These are phyloP conservation scores for Drosophila busckii DNA, from an alignment of 1,140 invertebrate genomes.

Conservation along the genomic window DNA sequence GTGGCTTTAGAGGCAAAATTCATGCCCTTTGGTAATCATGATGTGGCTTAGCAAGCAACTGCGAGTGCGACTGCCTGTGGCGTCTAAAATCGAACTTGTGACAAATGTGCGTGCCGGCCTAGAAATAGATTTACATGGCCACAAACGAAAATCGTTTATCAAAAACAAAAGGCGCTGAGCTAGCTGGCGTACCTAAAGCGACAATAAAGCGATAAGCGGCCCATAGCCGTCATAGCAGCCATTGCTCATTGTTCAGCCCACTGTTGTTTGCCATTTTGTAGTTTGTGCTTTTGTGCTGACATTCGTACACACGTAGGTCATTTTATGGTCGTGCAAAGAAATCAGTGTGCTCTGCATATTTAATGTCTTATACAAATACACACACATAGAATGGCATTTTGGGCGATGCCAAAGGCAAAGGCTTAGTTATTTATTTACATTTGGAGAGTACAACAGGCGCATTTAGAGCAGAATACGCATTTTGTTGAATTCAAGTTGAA, in stretches of 20 bases:
- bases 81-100: slow-evolving; percentile 7
- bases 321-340: slow-evolving; percentile 46
- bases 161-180: slow-evolving; percentile 63
- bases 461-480: slow-evolving; percentile 16
- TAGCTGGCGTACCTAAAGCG: slow-evolving; percentile 50
- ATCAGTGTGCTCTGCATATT: slow-evolving; percentile 65
- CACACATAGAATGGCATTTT: slow-evolving; percentile 36
- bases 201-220: slow-evolving; percentile 34
- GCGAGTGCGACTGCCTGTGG: not conserved
- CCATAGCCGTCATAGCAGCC: not conserved
- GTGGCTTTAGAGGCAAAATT: too few relatives aligned
- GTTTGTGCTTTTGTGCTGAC: slow-evolving; percentile 44
- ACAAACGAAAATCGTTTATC: slow-evolving; percentile 59
- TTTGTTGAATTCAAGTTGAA: slow-evolving; percentile 18
- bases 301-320: slow-evolving; percentile 52
- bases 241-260: not conserved
- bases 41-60: too few relatives aligned
- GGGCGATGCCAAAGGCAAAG: slow-evolving; percentile 29
- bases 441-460: slow-evolving; percentile 21
- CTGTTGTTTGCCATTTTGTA: slow-evolving; percentile 47
- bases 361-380: slow-evolving; percentile 69
- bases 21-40: not conserved
- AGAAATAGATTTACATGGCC: slow-evolving; percentile 65
- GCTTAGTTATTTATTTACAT: slow-evolving; percentile 58
- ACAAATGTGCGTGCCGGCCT: slow-evolving; percentile 24